These are phyloP conservation scores for Meriones unguiculatus DNA, from an alignment of 2,113 vertebrate genomes.

Conservation along the genomic window DNA sequence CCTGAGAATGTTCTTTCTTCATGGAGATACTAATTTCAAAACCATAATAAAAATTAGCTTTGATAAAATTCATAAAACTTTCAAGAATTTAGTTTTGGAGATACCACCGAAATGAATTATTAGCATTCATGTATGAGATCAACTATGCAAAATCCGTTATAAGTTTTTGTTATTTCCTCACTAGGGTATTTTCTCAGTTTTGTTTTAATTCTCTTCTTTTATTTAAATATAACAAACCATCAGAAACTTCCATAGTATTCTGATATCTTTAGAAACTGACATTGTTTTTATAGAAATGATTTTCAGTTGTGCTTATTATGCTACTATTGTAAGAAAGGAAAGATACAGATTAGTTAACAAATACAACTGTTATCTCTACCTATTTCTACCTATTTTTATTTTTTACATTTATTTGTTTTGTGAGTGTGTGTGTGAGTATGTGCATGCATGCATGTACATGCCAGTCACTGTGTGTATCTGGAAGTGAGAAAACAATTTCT, in stretches of 20 bases:
- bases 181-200: slow-evolving; percentile 3
- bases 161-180: neutral
- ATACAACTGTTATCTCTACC: neutral
- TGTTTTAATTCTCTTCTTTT: neutral
- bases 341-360: neutral
- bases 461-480: neutral
- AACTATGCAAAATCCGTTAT: neutral
- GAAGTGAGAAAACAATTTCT: neutral
- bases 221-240: neutral
- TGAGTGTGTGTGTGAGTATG: neutral
- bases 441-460: no score
- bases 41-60: neutral
- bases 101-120: neutral
- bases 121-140: neutral
- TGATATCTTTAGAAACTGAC: neutral
- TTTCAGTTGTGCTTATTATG: slow-evolving; percentile 21
- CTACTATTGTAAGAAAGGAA: neutral
- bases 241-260: neutral
- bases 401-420: no score
- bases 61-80: slow-evolving; percentile 7
- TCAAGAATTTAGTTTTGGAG: neutral
- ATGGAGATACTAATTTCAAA: neutral
- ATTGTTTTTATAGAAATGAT: neutral
- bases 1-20: neutral
- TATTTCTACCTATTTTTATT: neutral